Percentiles rank a stretch among this genome's conserved stretches.
These are phyloP conservation scores for Hydropsyche tenuis DNA, from an alignment of 1,140 invertebrate species.

Conservation along the genomic window DNA sequence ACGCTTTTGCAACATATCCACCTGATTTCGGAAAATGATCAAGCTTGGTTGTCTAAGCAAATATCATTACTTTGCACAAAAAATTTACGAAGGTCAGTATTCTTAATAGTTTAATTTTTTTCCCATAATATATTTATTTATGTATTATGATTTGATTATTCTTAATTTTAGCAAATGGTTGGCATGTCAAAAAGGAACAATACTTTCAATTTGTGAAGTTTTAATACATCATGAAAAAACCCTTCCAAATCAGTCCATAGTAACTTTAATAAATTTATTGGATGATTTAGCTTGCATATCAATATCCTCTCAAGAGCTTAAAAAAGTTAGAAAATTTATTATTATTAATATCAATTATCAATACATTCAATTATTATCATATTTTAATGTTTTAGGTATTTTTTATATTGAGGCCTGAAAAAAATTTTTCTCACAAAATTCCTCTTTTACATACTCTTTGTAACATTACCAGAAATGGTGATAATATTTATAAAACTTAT, in stretches of 20 bases:
- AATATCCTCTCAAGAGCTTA: constrained; percentile 65
- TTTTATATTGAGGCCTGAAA: constrained; percentile 45
- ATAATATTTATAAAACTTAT: constrained; percentile 54
- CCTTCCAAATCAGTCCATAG: constrained; percentile 53
- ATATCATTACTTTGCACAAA: constrained; percentile 57
- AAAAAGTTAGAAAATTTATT: constrained; percentile 59
- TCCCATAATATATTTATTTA: background rate
- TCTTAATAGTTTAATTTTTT: constrained; percentile 8
- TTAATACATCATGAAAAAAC: constrained; percentile 53
- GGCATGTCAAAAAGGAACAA: constrained; percentile 56
- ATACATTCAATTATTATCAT: constrained; percentile 27
- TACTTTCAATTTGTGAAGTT: constrained; percentile 57
- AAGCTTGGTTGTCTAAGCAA: constrained; percentile 56
- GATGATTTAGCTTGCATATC: constrained; percentile 67
- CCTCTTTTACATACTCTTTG: constrained; percentile 45
- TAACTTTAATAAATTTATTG: constrained; percentile 64
- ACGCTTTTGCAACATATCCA: constrained; percentile 48
- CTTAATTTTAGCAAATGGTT: constrained; percentile 55
- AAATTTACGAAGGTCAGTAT: constrained; percentile 57
- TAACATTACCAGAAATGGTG: constrained; percentile 49
- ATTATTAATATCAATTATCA: constrained; percentile 36
- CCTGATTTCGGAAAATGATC: constrained; percentile 56
- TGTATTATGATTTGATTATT: constrained; percentile 1
- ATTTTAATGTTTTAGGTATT: constrained; percentile 44
- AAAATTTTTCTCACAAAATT: constrained; percentile 45